phyloP scores from a whole-genome alignment of 2,113 vertebrate species.

The Phyllostomus hastatus region DNA sequence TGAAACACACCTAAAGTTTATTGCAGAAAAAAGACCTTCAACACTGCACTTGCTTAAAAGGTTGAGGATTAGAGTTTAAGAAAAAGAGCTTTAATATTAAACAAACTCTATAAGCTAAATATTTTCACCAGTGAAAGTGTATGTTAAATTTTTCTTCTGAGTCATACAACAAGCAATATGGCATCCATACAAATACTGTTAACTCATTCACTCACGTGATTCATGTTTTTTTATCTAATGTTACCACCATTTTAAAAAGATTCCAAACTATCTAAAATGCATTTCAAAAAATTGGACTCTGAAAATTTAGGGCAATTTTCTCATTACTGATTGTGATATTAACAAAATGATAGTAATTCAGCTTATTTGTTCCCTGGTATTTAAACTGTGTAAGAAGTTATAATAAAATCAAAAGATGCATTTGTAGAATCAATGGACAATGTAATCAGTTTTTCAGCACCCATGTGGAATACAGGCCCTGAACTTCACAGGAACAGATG shows the following conservation, averaged over 20 bases:
- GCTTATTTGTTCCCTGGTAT: neutral
- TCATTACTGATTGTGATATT: neutral
- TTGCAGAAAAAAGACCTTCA: neutral
- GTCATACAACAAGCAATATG: neutral
- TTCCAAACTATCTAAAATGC: neutral
- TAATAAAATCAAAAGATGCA: neutral
- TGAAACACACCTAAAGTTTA: conserved; percentile 9
- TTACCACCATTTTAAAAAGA: neutral
- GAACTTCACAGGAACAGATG: neutral
- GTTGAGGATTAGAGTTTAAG: neutral
- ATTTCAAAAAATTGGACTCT: neutral
- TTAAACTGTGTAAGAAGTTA: neutral
- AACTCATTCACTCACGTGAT: neutral
- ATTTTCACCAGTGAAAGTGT: neutral
- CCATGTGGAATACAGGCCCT: neutral
- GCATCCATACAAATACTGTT: neutral
- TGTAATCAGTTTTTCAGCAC: neutral
- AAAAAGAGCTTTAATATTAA: neutral
- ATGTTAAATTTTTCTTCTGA: neutral
- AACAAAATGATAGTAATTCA: neutral
- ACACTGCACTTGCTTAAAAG: neutral
- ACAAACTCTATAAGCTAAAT: neutral
- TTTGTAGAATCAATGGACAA: neutral
- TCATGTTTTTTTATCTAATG: neutral
- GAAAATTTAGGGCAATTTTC: neutral